A percentile compares a stretch with the other conserved stretches of the same genome.
Evolutionary conservation across 2,113 vertebrate genomes (phyloP).

Genomic region (Lagopus leucura): DNA sequence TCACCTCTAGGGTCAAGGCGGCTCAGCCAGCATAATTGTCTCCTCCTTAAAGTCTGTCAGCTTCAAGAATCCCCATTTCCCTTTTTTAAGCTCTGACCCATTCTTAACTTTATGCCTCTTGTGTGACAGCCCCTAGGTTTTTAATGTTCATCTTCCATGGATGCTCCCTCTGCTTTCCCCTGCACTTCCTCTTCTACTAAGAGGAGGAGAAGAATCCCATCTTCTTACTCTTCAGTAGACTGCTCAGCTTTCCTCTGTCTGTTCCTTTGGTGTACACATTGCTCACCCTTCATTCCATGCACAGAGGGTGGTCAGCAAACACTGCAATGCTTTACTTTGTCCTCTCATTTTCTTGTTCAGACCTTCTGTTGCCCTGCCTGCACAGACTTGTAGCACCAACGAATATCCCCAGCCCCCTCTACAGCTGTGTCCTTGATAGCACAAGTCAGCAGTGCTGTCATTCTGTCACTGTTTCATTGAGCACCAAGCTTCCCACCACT

Average conservation of each 20-base stretch:
- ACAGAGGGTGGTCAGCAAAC: not conserved
- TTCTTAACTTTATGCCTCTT: not conserved
- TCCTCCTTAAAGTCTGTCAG: not conserved
- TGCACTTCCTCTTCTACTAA: fast-evolving
- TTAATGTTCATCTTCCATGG: not conserved
- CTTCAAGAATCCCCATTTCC: not conserved
- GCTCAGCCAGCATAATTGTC: not conserved
- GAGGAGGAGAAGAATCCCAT: not conserved
- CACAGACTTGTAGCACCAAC: not conserved
- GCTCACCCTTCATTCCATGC: not conserved
- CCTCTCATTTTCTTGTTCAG: fast-evolving
- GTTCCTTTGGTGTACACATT: not conserved
- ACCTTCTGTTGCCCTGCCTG: not conserved
- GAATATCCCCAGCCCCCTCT: not conserved
- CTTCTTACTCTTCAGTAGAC: not conserved
- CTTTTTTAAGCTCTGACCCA: not conserved
- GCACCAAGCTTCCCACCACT: not conserved
- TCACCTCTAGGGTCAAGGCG: fast-evolving
- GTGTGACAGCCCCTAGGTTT: not conserved
- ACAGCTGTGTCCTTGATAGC: not conserved
- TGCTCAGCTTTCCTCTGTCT: not conserved
- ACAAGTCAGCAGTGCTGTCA: not conserved
- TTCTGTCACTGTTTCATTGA: not conserved
- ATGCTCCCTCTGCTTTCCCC: not conserved
- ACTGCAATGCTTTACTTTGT: not conserved